phyloP scores from a whole-genome alignment of 2,888 invertebrate genomes.

The Parnassius smintheus region DNA sequence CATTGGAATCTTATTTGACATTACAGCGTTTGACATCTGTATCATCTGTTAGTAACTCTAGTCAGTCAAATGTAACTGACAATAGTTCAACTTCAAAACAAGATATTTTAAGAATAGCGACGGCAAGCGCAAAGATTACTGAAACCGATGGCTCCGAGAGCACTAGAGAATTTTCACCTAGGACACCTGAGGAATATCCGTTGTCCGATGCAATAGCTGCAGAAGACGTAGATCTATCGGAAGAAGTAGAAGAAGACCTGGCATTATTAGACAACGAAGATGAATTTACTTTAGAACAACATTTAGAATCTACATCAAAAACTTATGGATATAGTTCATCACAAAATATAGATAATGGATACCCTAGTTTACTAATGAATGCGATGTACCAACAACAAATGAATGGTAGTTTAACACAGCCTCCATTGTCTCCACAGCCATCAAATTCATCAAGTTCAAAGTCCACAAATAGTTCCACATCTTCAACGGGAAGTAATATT shows the following conservation, averaged over 20 bases:
- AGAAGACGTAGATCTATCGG: slow-evolving; percentile 85
- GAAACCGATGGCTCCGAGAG: slow-evolving; percentile 66
- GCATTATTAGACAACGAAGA: slow-evolving; percentile 89
- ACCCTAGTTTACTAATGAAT: slow-evolving; percentile 86
- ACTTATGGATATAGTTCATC: slow-evolving; percentile 71
- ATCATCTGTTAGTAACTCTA: slow-evolving; percentile 75
- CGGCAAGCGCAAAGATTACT: slow-evolving; percentile 77
- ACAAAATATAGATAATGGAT: slow-evolving; percentile 84
- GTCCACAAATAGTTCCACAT: slow-evolving; percentile 71
- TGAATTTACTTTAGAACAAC: slow-evolving; percentile 83
- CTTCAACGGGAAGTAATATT: slow-evolving; percentile 69
- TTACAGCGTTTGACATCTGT: slow-evolving; percentile 88
- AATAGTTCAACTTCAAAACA: slow-evolving; percentile 78
- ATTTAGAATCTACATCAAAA: slow-evolving; percentile 71
- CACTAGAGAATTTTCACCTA: slow-evolving; percentile 67
- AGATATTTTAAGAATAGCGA: slow-evolving; percentile 85
- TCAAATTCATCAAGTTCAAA: slow-evolving; percentile 67
- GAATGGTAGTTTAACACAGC: slow-evolving; percentile 71
- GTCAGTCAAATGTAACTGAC: slow-evolving; percentile 56
- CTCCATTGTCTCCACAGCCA: slow-evolving; percentile 68
- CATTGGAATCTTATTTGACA: slow-evolving; percentile 91
- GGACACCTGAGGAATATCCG: slow-evolving; percentile 74
- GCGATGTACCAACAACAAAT: slow-evolving; percentile 83
- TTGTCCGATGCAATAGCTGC: slow-evolving; percentile 76
- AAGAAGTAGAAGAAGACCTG: slow-evolving; percentile 88